phyloP scores from a whole-genome alignment of 2,113 vertebrate genomes.

The Urocitellus parryii region DNA sequence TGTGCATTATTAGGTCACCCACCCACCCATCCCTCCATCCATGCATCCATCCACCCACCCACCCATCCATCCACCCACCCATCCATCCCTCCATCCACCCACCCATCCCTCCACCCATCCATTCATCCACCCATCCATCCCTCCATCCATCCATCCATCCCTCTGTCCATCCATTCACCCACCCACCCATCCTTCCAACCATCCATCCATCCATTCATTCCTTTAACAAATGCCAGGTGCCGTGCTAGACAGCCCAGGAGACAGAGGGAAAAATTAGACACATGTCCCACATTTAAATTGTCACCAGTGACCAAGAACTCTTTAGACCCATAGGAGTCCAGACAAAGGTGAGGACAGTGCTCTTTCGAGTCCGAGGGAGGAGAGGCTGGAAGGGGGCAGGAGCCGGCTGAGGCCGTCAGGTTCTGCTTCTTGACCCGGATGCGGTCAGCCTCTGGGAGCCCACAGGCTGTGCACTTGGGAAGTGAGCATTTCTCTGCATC shows the following conservation, averaged over 20 bases:
- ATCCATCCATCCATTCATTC: background rate
- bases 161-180: background rate
- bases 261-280: background rate
- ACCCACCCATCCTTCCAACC: background rate
- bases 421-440: background rate
- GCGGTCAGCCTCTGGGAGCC: background rate
- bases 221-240: background rate
- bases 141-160: background rate
- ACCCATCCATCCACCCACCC: too few species aligned
- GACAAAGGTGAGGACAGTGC: background rate
- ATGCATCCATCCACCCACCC: background rate
- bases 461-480: too few species aligned
- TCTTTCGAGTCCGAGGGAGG: background rate
- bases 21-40: background rate
- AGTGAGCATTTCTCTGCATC: background rate
- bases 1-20: too few species aligned
- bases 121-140: too few species aligned
- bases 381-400: too few species aligned
- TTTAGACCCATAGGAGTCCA: background rate
- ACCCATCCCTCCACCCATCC: background rate
- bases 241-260: background rate
- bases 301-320: background rate
- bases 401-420: rapidly evolving
- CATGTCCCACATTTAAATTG: background rate
- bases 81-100: background rate